Evolutionary conservation across 1,140 invertebrate genomes (phyloP).

Genomic region (Trachelipus rathkii): DNA sequence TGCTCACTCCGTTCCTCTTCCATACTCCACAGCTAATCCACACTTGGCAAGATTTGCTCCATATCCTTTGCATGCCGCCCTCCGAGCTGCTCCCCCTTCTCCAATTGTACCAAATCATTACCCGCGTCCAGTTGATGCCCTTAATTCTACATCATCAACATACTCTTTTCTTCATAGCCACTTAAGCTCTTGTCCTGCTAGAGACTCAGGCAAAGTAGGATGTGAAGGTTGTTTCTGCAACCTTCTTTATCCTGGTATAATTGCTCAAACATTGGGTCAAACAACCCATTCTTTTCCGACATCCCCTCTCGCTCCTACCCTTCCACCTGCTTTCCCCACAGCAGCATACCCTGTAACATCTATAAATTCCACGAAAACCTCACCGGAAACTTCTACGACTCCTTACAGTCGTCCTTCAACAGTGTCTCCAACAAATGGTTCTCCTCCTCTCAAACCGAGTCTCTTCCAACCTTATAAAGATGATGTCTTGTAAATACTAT

Average conservation of each 20-base stretch:
- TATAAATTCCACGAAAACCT: not conserved
- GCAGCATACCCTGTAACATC: not conserved
- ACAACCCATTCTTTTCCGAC: not conserved
- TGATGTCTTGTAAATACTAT: not conserved
- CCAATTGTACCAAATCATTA: not conserved
- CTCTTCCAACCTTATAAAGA: constrained; percentile 8
- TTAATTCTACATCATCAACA: not conserved
- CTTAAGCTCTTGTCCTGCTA: not conserved
- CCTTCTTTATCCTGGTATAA: not conserved
- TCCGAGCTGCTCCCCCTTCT: not conserved
- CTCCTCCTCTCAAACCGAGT: not conserved
- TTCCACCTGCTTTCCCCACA: not conserved
- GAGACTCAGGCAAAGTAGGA: not conserved
- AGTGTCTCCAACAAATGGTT: not conserved
- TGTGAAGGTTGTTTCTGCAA: not conserved
- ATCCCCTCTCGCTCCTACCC: not conserved
- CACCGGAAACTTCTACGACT: not conserved
- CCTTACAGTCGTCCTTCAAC: not conserved
- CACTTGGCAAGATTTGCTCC: not conserved
- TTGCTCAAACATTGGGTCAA: not conserved
- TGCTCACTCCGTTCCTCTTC: not conserved
- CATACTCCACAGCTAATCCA: not conserved
- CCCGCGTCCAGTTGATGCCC: not conserved
- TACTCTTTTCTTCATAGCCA: not conserved
- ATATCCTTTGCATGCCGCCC: not conserved